Evolutionary conservation across 2,797 vertebrate genomes (phyloP).

Genomic region (Morelia viridis): DNA sequence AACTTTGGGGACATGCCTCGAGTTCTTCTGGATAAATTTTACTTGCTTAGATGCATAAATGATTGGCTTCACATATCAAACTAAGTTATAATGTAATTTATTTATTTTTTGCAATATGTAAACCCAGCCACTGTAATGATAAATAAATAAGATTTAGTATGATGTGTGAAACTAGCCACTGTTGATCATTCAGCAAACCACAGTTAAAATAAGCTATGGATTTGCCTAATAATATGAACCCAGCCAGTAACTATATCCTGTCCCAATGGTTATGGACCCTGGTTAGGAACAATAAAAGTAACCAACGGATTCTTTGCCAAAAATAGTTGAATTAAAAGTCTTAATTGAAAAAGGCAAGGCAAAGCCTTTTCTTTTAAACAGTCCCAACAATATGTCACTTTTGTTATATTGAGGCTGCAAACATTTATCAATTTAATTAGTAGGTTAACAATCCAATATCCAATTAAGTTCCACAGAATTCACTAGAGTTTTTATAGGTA

Average conservation of each 20-base stretch:
- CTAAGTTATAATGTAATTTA: not conserved
- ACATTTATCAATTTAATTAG: constrained; percentile 5
- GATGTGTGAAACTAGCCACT: not conserved
- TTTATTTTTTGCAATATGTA: not conserved
- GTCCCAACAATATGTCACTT: constrained; percentile 17
- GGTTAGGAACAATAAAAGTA: not conserved
- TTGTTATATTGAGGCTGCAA: not conserved
- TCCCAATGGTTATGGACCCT: not conserved
- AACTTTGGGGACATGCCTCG: not conserved
- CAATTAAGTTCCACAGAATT: not conserved
- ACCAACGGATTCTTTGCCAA: not conserved
- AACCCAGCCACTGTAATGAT: not conserved
- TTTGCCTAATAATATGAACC: not conserved
- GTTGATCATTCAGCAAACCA: not conserved
- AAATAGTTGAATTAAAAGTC: constrained; percentile 49
- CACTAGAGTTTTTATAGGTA: not conserved
- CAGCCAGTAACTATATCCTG: not conserved
- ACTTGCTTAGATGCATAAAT: not conserved
- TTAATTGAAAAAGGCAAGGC: constrained; percentile 30
- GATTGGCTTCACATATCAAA: not conserved
- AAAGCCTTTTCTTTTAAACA: constrained; percentile 3
- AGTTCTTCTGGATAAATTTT: not conserved
- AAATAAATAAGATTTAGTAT: not conserved
- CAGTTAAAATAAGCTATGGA: not conserved
- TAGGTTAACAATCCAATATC: not conserved